Evolutionary conservation across 2,888 invertebrate genomes (phyloP).

Genomic region (Polia nebulosa): DNA sequence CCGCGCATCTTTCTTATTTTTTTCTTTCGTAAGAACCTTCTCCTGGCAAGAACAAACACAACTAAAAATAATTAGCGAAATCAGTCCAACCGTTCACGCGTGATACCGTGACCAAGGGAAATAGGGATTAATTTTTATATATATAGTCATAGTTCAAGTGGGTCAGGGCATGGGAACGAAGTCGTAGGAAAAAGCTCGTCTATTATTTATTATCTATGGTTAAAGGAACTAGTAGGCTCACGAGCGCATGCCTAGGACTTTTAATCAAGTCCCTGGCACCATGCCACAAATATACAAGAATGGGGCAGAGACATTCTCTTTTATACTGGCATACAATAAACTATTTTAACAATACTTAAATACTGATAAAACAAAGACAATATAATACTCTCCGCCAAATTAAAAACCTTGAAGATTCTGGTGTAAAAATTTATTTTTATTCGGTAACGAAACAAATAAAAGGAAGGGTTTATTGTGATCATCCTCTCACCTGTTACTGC

Average conservation of each 20-base stretch:
- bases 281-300: slow-evolving; percentile 24
- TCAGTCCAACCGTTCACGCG: too few relatives aligned
- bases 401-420: slow-evolving; percentile 42
- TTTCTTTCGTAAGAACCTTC: too few relatives aligned
- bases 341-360: slow-evolving; percentile 40
- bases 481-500: too few relatives aligned
- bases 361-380: slow-evolving; percentile 21
- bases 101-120: too few relatives aligned
- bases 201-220: too few relatives aligned
- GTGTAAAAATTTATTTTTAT: neutral
- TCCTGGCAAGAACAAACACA: too few relatives aligned
- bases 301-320: slow-evolving; percentile 7
- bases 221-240: slow-evolving; percentile 1
- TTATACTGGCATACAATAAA: slow-evolving; percentile 34
- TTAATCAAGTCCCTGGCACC: slow-evolving; percentile 37
- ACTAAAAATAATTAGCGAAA: too few relatives aligned
- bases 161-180: too few relatives aligned
- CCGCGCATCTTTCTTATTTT: too few relatives aligned
- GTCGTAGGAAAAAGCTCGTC: too few relatives aligned
- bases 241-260: slow-evolving; percentile 8
- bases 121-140: too few relatives aligned
- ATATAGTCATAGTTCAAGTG: too few relatives aligned
- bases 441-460: neutral
- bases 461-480: neutral
- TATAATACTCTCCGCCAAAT: slow-evolving; percentile 18